Base-by-base conservation (phyloP, 1,140 invertebrate genomes). In the Drosophila leontia region DNA sequence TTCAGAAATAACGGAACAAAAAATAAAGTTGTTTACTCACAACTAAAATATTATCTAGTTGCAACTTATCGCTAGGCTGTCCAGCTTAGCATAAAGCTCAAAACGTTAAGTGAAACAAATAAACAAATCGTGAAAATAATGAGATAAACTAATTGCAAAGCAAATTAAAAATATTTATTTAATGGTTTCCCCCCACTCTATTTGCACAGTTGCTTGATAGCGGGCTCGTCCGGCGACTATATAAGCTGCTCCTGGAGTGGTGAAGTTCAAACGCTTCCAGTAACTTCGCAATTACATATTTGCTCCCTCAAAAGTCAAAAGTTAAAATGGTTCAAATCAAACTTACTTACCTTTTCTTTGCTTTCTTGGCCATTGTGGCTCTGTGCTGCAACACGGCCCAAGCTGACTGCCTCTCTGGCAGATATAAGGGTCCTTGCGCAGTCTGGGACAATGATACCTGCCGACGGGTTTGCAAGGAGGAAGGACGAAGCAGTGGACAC, bases 401-500 rank as follows among this genome's bases (percentile, higher is more conserved):
- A n/a, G 62, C 39, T 7, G 62, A 64, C 13, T 64, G 62, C 51
- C 62, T 44, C 7, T 64, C 62, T 0, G 62, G 51, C 7, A 56
- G 35, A 35, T 64, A 64, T 3, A 1, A 0, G 3, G 62, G 62
- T 64, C 62, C 62, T 13, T 64, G 62, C 19, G 62, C 62, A 7
- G 51, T 57, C n/a, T 64, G 62, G 62, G 62, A 64, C 41, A 57
- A 64, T 34, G 62, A 64, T 0, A 64, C 50, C 47, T 64, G 62
- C 11, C 26, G 39, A 8, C 17, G 50, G 9, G 51, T 57, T 12
- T 64, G 62, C 29, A 29, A 35, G 41, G 53, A 58, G 39, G 55
- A 67, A 48, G 53, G 63, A 26, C 55, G 63, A 8, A 15, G 0
- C 5, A 47, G 32, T 59, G 63, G 63, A 47, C 55, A 67, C 23